Conservation (phyloP, 2,113 vertebrate genomes). For the Albula glossodonta region DNA sequence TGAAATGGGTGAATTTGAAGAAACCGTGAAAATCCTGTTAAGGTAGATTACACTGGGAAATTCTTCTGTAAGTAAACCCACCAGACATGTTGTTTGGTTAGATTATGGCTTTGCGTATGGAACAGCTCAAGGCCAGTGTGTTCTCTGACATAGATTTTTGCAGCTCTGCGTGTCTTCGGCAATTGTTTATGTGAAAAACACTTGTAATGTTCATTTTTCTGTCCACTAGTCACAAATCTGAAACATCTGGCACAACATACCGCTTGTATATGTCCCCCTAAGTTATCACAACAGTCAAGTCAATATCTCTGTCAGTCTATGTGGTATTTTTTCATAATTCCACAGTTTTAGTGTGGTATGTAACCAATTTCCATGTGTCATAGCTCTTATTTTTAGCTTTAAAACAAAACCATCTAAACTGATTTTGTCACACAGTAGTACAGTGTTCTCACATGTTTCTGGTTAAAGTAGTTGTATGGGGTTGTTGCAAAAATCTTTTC, state of each 20-base stretch:
- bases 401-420: background rate
- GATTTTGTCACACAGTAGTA: background rate
- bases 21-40: background rate
- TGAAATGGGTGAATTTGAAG: background rate
- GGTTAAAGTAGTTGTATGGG: background rate
- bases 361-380: slow-evolving; percentile 22
- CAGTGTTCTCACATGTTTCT: no score
- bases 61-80: slow-evolving; percentile 4
- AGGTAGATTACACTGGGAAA: background rate
- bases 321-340: slow-evolving; percentile 35
- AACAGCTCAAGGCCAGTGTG: background rate
- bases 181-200: slow-evolving; percentile 54
- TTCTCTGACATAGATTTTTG: slow-evolving; percentile 30
- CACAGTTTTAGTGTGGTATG: slow-evolving; percentile 32
- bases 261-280: slow-evolving; percentile 55
- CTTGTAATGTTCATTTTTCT: slow-evolving; percentile 56
- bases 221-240: slow-evolving; percentile 61
- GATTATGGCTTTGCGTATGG: slow-evolving; percentile 21
- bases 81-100: slow-evolving; percentile 39
- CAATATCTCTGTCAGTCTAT: slow-evolving; percentile 10
- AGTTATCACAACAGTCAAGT: slow-evolving; percentile 45
- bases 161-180: slow-evolving; percentile 34
- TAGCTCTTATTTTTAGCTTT: background rate
- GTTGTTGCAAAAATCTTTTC: background rate
- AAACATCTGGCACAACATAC: slow-evolving; percentile 67